Conservation (phyloP, 2,888 invertebrate species). For the Sphaeridia pumilis region DNA sequence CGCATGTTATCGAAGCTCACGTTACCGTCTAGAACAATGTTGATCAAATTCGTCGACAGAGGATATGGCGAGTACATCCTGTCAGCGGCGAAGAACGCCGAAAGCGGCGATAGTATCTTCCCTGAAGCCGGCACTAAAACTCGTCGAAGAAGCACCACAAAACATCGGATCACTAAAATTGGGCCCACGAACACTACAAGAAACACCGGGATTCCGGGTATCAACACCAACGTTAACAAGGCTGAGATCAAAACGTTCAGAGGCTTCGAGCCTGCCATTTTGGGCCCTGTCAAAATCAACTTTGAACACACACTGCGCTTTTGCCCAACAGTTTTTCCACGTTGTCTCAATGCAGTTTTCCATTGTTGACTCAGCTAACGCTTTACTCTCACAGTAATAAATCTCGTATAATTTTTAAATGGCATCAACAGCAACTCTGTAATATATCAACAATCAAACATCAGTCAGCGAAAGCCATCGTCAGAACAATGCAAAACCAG, state of each 20-base stretch:
- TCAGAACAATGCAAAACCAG: too few relatives aligned
- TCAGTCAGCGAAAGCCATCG: too few relatives aligned
- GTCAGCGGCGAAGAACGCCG: conserved; percentile 12
- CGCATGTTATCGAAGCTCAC: background rate
- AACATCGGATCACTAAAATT: background rate
- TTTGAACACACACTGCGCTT: too few relatives aligned
- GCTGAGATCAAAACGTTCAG: background rate
- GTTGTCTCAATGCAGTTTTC: too few relatives aligned
- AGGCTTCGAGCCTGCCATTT: background rate
- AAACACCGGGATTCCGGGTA: background rate
- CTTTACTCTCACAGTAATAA: too few relatives aligned
- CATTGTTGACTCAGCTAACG: too few relatives aligned
- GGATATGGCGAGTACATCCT: conserved; percentile 2
- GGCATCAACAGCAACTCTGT: too few relatives aligned
- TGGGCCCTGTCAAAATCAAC: too few relatives aligned
- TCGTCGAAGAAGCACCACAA: background rate
- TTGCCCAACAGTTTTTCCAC: too few relatives aligned
- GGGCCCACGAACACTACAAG: background rate
- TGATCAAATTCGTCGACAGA: conserved; percentile 4
- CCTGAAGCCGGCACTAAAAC: background rate
- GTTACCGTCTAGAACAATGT: conserved; percentile 3
- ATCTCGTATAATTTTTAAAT: too few relatives aligned
- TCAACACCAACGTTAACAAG: background rate
- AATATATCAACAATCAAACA: too few relatives aligned
- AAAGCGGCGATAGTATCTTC: conserved; percentile 2